A percentile compares a stretch with the other conserved stretches of the same genome.
phyloP scores from a whole-genome alignment of 2,113 vertebrate species.

The Daphoenositta chrysoptera region DNA sequence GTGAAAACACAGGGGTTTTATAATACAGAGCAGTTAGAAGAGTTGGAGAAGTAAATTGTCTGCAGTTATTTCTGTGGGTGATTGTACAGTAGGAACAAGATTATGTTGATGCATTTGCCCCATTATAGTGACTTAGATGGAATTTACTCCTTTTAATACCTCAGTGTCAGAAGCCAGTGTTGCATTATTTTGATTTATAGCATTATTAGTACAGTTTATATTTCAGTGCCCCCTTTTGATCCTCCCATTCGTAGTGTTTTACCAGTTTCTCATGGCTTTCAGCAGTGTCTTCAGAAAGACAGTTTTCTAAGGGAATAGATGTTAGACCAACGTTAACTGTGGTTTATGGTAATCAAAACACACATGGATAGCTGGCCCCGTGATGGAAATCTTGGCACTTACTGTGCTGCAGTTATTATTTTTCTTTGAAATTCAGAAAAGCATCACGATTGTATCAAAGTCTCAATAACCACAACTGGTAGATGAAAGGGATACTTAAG shows the following conservation, averaged over 20 bases:
- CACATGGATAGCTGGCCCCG: background rate
- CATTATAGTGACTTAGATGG: background rate
- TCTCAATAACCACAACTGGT: background rate
- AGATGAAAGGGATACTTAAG: background rate
- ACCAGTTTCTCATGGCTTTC: background rate
- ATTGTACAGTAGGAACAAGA: background rate
- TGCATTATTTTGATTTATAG: slow-evolving; percentile 34
- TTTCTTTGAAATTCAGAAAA: background rate
- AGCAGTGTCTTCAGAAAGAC: background rate
- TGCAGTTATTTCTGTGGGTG: slow-evolving; percentile 5
- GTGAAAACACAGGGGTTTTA: background rate
- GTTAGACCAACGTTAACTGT: background rate
- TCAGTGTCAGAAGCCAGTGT: background rate
- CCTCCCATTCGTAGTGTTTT: background rate
- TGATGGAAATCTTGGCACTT: background rate
- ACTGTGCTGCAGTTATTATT: background rate
- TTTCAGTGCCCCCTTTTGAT: background rate
- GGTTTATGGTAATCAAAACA: background rate
- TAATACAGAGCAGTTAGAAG: background rate
- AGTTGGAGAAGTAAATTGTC: background rate
- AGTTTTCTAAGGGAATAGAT: background rate
- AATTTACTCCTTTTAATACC: slow-evolving; percentile 3
- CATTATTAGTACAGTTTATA: slow-evolving; percentile 9
- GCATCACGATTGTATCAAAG: fast-evolving
- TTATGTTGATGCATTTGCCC: slow-evolving; percentile 20